Percentiles rank a stretch among this genome's conserved stretches.
phyloP scores from a whole-genome alignment of 2,797 vertebrate species.

The Spinus pinus region DNA sequence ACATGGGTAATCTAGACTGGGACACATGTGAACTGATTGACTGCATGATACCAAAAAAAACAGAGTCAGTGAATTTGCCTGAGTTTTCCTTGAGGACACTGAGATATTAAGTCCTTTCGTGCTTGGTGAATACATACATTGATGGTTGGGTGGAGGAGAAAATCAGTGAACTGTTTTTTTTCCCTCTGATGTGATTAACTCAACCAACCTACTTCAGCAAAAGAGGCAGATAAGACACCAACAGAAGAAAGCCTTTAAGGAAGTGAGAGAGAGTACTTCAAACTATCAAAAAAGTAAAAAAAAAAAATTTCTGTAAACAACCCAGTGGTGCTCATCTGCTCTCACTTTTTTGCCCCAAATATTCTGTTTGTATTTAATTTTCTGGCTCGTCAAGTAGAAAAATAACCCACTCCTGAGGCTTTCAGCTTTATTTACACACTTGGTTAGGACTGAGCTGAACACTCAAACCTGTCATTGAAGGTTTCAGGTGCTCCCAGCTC shows the following conservation, averaged over 20 bases:
- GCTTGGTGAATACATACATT: background rate
- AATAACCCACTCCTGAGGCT: background rate
- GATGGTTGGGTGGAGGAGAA: background rate
- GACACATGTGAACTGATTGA: background rate
- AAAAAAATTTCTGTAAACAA: background rate
- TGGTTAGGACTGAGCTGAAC: background rate
- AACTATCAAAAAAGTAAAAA: background rate
- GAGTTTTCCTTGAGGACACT: background rate
- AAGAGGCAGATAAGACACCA: background rate
- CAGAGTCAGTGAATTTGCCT: background rate
- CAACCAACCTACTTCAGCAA: background rate
- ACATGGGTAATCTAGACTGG: background rate
- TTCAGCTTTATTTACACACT: background rate
- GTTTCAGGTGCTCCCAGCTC: background rate
- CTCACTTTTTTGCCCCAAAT: background rate
- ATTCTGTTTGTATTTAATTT: background rate
- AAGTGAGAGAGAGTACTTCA: background rate
- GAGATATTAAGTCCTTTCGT: background rate
- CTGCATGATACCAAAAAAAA: background rate
- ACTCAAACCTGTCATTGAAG: background rate
- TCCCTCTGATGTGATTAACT: background rate
- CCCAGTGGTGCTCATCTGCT: background rate
- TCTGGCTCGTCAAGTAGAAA: conserved; percentile 24
- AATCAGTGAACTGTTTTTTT: background rate
- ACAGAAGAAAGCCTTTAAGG: conserved; percentile 10